Base-by-base conservation (phyloP, 2,888 invertebrate genomes). In the Gerris lacustris region DNA sequence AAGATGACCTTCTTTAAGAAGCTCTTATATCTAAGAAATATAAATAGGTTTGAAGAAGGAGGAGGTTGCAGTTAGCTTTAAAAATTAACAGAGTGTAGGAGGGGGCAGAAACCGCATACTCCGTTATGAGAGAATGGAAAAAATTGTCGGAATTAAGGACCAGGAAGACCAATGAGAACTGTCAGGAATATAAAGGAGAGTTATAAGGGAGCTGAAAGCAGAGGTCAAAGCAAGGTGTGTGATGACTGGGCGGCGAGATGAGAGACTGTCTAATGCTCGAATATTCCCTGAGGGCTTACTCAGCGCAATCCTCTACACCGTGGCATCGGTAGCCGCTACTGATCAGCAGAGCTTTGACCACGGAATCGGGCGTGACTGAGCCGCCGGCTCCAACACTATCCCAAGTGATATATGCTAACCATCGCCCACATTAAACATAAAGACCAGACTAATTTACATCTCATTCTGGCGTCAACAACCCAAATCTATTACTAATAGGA, bases 191-290 rank as follows among this genome's bases (percentile, higher is more conserved):
- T 31, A 31, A 31, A 31, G 31, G 31, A 31, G 31, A 31, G 31
- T 31, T 31, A 31, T 31, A 31, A 31, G 31, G 31, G 31, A 31
- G 31, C 31, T 31, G 31, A 31, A 31, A 31, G 31, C 31, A 55
- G 55, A 55, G 55, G 55, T 55, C 55, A 55, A 55, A 55, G 15
- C 2, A 55, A 55, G 15, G 15, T 9, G 55, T 55, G 55, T 55
- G 55, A 55, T 55, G 55, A 55, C 55, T 55, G 55, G 15, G 55
- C 55, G 55, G 55, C 55, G 55, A 55, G 55, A 55, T 55, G 55
- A 55, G 55, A 55, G 55, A 55, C 55, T 31, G 31, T 31, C 31
- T 31, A 31, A 31, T 31, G 31, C 31, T 31, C 31, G 31, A 31
- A 31, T 31, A 31, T 31, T 31, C 31, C 31, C 31, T 31, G 31